Evolutionary conservation across 2,888 invertebrate genomes (phyloP).

Genomic region (Hirtodrosophila alboralis): DNA sequence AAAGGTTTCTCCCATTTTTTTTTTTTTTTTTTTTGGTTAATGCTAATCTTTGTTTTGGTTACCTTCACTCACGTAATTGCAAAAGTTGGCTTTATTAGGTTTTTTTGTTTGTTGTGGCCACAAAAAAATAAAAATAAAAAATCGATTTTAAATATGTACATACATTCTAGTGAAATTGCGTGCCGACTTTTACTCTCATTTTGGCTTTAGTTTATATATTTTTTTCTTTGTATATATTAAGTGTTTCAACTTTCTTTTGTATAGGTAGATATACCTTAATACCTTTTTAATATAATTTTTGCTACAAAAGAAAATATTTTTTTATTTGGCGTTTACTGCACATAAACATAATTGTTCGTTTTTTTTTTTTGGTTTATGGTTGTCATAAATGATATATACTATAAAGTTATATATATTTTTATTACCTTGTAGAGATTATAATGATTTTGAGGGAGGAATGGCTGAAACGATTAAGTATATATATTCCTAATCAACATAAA

Average conservation of each 20-base stretch:
- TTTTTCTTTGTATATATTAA: constrained; percentile 12
- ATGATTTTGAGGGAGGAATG: too few species aligned
- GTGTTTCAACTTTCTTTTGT: constrained; percentile 49
- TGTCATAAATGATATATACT: too few species aligned
- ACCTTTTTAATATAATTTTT: too few species aligned
- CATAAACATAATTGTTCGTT: constrained; percentile 6
- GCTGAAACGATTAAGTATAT: too few species aligned
- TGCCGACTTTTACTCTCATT: constrained; percentile 66
- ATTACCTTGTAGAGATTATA: too few species aligned
- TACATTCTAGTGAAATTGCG: constrained; percentile 39
- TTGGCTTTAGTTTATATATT: constrained; percentile 11
- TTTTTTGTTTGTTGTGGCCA: constrained; percentile 21
- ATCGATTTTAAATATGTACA: constrained; percentile 51
- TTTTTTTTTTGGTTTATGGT: too few species aligned
- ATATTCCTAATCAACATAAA: too few species aligned
- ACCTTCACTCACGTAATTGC: constrained; percentile 69
- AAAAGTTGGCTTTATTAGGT: constrained; percentile 15
- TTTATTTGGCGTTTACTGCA: constrained; percentile 10
- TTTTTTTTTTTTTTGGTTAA: too few species aligned
- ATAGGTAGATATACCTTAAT: too few species aligned
- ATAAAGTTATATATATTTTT: too few species aligned
- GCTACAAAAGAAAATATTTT: too few species aligned
- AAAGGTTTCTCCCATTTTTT: constrained; percentile 31
- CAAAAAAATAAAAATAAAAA: constrained; percentile 33
- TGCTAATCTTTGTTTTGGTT: constrained; percentile 53